Evolutionary conservation across 2,797 vertebrate species (phyloP).

Genomic region (Cheirogaleus major): DNA sequence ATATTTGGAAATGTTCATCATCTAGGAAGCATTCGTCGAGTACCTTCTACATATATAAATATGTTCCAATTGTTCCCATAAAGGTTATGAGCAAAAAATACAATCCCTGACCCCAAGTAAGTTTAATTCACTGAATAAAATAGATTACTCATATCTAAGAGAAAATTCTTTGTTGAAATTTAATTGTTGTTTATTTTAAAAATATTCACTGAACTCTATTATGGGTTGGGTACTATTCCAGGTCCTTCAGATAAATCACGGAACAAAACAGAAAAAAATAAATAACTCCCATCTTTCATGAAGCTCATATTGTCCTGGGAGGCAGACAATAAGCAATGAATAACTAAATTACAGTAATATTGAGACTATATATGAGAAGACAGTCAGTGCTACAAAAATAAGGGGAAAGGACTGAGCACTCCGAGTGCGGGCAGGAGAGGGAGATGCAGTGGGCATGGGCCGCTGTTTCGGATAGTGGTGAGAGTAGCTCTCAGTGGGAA

Average conservation of each 20-base stretch:
- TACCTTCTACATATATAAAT: not conserved
- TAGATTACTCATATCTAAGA: not conserved
- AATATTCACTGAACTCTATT: not conserved
- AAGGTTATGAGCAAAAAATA: not conserved
- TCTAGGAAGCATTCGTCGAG: slow-evolving; percentile 35
- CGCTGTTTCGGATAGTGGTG: not conserved
- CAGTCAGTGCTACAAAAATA: not conserved
- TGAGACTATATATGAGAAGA: not conserved
- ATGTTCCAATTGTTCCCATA: not conserved
- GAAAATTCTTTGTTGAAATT: not conserved
- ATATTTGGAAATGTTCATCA: slow-evolving; percentile 42
- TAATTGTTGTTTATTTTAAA: not conserved
- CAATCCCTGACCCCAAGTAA: not conserved
- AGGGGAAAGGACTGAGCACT: accelerated
- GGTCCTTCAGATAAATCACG: not conserved
- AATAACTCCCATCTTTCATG: not conserved
- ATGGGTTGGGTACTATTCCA: not conserved
- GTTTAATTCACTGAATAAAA: not conserved
- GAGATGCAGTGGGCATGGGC: accelerated
- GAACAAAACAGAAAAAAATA: not conserved
- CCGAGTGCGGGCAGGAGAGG: too few relatives aligned
- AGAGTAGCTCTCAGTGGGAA: accelerated
- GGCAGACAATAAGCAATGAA: not conserved
- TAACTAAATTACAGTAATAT: not conserved
- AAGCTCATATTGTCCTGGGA: not conserved